phyloP scores from a whole-genome alignment of 2,888 invertebrate species.

The Balanococcus diminutus region DNA sequence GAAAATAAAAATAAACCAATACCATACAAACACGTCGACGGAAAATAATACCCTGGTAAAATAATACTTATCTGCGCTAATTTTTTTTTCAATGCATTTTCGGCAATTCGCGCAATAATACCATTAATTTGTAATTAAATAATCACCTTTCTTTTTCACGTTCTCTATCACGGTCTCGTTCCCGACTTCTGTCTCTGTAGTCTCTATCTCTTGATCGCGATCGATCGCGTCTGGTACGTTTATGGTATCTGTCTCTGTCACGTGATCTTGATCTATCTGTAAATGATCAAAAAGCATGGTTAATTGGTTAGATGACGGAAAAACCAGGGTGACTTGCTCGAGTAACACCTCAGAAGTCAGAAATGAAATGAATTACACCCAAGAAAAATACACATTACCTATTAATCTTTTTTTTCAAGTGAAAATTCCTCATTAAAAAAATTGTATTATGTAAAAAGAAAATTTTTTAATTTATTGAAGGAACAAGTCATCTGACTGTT shows the following conservation, averaged over 20 bases:
- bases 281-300: constrained; percentile 27
- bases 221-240: constrained; percentile 71
- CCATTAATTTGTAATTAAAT: background rate
- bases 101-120: constrained; percentile 4
- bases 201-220: constrained; percentile 64
- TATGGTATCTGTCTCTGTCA: constrained; percentile 65
- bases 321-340: no score
- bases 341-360: no score
- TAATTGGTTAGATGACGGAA: no score
- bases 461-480: no score
- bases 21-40: background rate
- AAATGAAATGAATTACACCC: no score
- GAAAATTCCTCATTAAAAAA: no score
- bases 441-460: no score
- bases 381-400: no score
- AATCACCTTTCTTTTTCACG: constrained; percentile 61
- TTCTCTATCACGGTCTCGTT: constrained; percentile 67
- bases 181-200: constrained; percentile 66
- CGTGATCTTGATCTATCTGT: constrained; percentile 61
- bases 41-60: background rate
- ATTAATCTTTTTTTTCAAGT: no score
- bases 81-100: background rate
- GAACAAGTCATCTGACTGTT: no score
- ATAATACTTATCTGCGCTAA: background rate
- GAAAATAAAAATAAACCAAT: background rate